phyloP scores from a whole-genome alignment of 2,113 vertebrate genomes.

The Vanacampus margaritifer region DNA sequence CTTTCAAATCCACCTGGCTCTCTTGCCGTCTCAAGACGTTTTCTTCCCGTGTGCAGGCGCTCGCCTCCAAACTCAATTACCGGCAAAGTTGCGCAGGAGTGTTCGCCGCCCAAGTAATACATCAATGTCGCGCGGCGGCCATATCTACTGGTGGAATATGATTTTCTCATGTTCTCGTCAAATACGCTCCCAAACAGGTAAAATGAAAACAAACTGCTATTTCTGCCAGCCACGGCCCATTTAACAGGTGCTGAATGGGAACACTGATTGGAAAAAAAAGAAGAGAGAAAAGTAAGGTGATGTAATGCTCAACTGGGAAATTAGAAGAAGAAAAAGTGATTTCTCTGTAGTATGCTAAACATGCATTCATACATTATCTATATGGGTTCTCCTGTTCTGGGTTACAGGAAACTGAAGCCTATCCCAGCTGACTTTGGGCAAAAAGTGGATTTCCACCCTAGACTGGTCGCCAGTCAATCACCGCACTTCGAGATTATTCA shows the following conservation, averaged over 20 bases:
- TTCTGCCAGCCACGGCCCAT: constrained; percentile 10
- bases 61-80: constrained; percentile 7
- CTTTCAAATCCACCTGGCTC: neutral
- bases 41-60: constrained; percentile 5
- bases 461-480: neutral
- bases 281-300: neutral
- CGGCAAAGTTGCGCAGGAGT: neutral
- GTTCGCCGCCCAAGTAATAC: constrained; percentile 5
- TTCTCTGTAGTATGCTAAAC: neutral
- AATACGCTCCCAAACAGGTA: constrained; percentile 3
- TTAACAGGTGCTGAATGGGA: neutral
- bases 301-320: too few relatives aligned
- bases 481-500: neutral
- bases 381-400: neutral
- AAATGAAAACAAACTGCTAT: constrained; percentile 15
- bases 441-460: neutral
- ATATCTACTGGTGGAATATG: constrained; percentile 9
- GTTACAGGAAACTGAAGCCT: neutral
- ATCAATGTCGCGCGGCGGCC: constrained; percentile 5
- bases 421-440: neutral
- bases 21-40: neutral
- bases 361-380: neutral
- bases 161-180: constrained; percentile 9
- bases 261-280: neutral
- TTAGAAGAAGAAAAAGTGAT: neutral